Percentiles rank a stretch among this genome's conserved stretches.
These are phyloP conservation scores for Pteruthius melanotis DNA, from an alignment of 2,113 vertebrate genomes.

Conservation along the genomic window DNA sequence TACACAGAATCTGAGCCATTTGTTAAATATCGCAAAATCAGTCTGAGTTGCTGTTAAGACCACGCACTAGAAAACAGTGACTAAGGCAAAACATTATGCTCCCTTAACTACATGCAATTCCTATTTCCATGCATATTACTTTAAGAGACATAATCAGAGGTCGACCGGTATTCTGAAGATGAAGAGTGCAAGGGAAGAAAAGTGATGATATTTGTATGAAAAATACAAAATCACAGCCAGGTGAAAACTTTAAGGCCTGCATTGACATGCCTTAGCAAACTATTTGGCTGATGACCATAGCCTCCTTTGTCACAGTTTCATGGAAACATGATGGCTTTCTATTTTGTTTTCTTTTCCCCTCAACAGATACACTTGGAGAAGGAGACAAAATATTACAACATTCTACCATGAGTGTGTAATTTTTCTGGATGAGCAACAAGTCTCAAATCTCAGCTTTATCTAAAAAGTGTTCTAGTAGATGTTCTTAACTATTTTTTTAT, in stretches of 20 bases:
- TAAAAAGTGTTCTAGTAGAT: not conserved
- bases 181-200: not conserved
- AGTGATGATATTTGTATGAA: not conserved
- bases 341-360: not conserved
- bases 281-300: not conserved
- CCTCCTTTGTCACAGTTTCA: not conserved
- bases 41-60: not conserved
- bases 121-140: not conserved
- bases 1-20: not conserved
- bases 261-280: not conserved
- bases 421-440: not conserved
- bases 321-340: not conserved
- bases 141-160: not conserved
- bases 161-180: accelerated
- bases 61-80: not conserved
- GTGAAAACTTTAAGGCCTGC: not conserved
- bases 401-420: not conserved
- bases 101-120: not conserved
- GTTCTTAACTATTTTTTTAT: not conserved
- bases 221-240: not conserved
- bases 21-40: not conserved
- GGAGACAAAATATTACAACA: not conserved
- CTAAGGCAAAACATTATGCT: not conserved
- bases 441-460: not conserved
- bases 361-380: not conserved